Base-by-base conservation (phyloP, 2,888 invertebrate genomes). In the Entomobrya multifasciata region DNA sequence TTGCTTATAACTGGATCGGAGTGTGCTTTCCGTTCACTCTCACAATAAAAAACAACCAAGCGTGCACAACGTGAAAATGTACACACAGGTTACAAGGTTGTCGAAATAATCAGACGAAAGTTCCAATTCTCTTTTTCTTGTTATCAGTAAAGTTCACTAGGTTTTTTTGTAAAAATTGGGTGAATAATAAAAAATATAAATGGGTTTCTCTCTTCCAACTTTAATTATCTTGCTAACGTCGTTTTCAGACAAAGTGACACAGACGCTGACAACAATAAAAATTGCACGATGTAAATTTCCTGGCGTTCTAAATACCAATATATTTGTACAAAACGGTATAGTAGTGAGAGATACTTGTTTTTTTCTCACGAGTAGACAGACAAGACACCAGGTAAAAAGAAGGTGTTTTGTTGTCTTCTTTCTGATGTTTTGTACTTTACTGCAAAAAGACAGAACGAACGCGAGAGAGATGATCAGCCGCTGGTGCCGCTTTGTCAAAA, bases 401-500 rank as follows among this genome's bases (percentile, higher is more conserved):
- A 10, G 15, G 10, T 65, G 10, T 65, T 65, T 57, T 57, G 41
- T 17, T 67, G 65, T 65, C 41, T 67, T n/a, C n/a, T n/a, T n/a
- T n/a, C n/a, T n/a, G n/a, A n/a, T n/a, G 65, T 65, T 20, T 17
- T 65, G 6, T 17, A 41, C n/a, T n/a, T n/a, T n/a, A n/a, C n/a
- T n/a, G n/a, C 36, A 30, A 65, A 20, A 47, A 41, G 20, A 17
- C 20, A 27, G 44, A 70, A 55, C 70, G 67, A 72, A 41, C 30
- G 22, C 41, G 72, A 57, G 47, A 44, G 52, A 41, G 80, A 44
- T 44, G 65, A 83, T 83, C 83, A 83, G 83, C 83, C 76, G 83
- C 76, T 83, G 65, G 70, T 80, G 87, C 87, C 87, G 87, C 83
- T 87, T 87, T 87, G 87, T 87, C 87, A 87, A 87, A 83, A 77